Percentiles rank a stretch among this genome's conserved stretches.
Evolutionary conservation across 2,888 invertebrate species (phyloP).

Genomic region (Acleris sparsana): DNA sequence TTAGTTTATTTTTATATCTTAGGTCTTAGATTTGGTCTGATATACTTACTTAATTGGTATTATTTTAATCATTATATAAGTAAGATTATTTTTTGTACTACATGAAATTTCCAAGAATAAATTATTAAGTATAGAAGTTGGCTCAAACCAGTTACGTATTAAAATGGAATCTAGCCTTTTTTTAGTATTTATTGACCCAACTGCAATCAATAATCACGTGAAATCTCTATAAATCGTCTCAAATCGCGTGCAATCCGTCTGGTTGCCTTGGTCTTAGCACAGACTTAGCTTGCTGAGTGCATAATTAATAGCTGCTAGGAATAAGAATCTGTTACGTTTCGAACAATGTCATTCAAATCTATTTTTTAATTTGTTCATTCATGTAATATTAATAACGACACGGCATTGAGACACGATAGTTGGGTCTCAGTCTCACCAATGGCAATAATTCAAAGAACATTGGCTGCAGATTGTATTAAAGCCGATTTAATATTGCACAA

Average conservation of each 20-base stretch:
- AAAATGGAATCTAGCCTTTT: too few relatives aligned
- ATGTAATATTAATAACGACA: slow-evolving; percentile 18
- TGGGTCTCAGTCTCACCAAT: slow-evolving; percentile 8
- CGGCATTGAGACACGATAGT: slow-evolving; percentile 10
- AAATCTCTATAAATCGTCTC: neutral
- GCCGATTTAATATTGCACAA: slow-evolving; percentile 26
- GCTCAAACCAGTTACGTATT: too few relatives aligned
- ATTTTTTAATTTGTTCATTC: slow-evolving; percentile 6
- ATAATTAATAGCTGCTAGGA: slow-evolving; percentile 2
- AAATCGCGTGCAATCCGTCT: slow-evolving; percentile 24
- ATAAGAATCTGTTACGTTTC: slow-evolving; percentile 8
- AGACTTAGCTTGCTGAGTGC: slow-evolving; percentile 3
- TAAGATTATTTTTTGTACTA: too few relatives aligned
- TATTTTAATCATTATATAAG: too few relatives aligned
- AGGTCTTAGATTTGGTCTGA: too few relatives aligned
- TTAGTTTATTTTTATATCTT: too few relatives aligned
- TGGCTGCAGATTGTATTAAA: slow-evolving; percentile 16
- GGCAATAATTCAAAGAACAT: slow-evolving; percentile 13
- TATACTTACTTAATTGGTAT: too few relatives aligned
- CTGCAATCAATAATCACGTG: neutral
- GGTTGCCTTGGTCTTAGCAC: slow-evolving; percentile 21
- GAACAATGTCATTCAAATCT: slow-evolving; percentile 4
- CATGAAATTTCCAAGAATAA: too few relatives aligned
- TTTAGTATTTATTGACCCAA: neutral
- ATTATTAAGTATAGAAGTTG: too few relatives aligned